phyloP scores from a whole-genome alignment of 2,888 invertebrate genomes.

The Metacarcinus magister region DNA sequence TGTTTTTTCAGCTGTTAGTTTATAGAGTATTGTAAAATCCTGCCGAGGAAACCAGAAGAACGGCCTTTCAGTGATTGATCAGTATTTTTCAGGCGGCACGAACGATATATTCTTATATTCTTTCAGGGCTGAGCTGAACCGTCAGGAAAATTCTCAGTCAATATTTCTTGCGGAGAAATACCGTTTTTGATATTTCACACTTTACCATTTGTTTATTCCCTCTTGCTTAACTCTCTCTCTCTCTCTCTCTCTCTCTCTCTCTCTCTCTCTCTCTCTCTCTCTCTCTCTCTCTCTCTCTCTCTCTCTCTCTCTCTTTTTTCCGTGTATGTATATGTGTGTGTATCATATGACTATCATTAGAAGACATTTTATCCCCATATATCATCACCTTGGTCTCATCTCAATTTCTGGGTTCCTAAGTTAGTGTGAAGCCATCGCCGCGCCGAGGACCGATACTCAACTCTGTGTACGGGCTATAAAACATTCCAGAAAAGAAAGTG shows the following conservation, averaged over 20 bases:
- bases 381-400: not conserved
- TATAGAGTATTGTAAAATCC: not conserved
- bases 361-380: not conserved
- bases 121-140: not conserved
- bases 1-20: not conserved
- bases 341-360: not conserved
- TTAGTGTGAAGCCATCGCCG: not conserved
- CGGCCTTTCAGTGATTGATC: not conserved
- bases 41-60: not conserved
- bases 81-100: not conserved
- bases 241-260: constrained; percentile 20
- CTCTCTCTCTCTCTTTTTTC: not conserved
- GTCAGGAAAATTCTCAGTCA: constrained; percentile 41
- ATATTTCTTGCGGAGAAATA: constrained; percentile 27
- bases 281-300: not conserved
- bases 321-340: not conserved
- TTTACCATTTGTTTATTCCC: not conserved
- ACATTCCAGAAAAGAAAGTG: not conserved
- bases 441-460: not conserved
- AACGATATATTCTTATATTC: constrained; percentile 12
- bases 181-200: not conserved
- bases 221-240: not conserved
- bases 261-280: constrained; percentile 16
- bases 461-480: not conserved
- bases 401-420: not conserved